Percentiles rank a stretch among this genome's conserved stretches.
Evolutionary conservation across 2,888 invertebrate species (phyloP).

Genomic region (Nudaria mundana): DNA sequence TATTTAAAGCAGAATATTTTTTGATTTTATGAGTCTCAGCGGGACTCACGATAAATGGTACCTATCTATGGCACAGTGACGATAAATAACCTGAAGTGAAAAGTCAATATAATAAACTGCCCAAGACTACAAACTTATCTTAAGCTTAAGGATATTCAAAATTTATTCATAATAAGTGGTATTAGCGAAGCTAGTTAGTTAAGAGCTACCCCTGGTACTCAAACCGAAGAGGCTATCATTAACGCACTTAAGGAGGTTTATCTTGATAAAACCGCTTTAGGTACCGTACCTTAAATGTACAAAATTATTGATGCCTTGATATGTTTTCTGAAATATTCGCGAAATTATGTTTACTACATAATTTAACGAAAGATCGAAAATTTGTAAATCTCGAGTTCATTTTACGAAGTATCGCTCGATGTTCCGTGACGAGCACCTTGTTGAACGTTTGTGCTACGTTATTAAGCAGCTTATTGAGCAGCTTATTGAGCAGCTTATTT

Average conservation of each 20-base stretch:
- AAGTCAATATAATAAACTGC: no score
- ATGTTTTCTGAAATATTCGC: conserved; percentile 19
- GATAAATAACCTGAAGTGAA: no score
- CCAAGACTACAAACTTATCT: no score
- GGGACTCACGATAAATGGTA: no score
- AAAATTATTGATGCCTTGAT: conserved; percentile 29
- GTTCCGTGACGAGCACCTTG: not conserved
- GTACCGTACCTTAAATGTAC: conserved; percentile 22
- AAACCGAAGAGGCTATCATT: conserved; percentile 66
- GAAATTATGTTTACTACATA: conserved; percentile 4
- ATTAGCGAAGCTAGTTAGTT: conserved; percentile 22
- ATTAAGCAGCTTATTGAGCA: not conserved
- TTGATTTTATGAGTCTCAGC: no score
- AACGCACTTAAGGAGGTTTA: conserved; percentile 69
- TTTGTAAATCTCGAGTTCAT: not conserved
- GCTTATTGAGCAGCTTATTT: not conserved
- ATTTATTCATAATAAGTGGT: conserved; percentile 25
- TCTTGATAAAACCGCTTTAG: conserved; percentile 72
- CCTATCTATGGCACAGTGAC: no score
- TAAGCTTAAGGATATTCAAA: conserved; percentile 11
- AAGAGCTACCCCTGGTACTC: conserved; percentile 44
- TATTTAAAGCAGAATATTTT: no score
- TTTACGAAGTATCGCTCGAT: not conserved
- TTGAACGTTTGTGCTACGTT: conserved; percentile 1
- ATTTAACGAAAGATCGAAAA: conserved; percentile 2